Base-by-base conservation (phyloP, 2,797 vertebrate species). In the Chaenodraco wilsoni region DNA sequence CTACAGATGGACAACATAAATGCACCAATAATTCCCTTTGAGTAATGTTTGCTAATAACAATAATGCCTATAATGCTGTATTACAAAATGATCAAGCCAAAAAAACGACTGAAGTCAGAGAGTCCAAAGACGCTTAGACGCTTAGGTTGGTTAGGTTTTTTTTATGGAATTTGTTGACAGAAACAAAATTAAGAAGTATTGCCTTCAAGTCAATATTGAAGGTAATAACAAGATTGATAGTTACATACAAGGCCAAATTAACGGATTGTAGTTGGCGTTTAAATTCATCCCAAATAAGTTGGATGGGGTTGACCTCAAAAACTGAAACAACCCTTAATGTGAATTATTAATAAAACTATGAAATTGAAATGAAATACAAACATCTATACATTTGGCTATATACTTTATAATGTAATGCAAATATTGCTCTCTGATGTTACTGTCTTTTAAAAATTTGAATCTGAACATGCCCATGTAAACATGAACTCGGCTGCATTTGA, bases 401-500 rank as follows among this genome's bases (percentile, higher is more conserved):
- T 3, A 37, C n/a, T 55, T 33, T 55, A 45, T 23, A 10, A 9
- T 61, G 19, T 37, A 23, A 48, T 49, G 14, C n/a, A 56, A 58
- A 31, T 37, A n/a, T 64, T 54, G 19, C 46, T 48, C 14, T 9
- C 33, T 19, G 23, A 33, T 58, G 17, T 44, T 54, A 50, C 66
- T 68, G 40, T 37, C 13, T 50, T 55, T 60, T 13, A 52, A 46
- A 71, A 46, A 44, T 59, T 50, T 60, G 43, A 17, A 21, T 59
- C 21, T 61, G 58, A 85, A 23, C 77, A 69, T 57, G 78, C 83
- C 61, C 74, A 80, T 56, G 68, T 84, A 84, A 92, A 88, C 74
- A 70, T 77, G 76, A 88, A 88, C 86, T 88, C 48, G 51, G 65
- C 81, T 72, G 75, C 37, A 50, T 85, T 83, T 88, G 86, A 90